Evolutionary conservation across 2,113 vertebrate species (phyloP).

Genomic region (Cryptotis parvus): DNA sequence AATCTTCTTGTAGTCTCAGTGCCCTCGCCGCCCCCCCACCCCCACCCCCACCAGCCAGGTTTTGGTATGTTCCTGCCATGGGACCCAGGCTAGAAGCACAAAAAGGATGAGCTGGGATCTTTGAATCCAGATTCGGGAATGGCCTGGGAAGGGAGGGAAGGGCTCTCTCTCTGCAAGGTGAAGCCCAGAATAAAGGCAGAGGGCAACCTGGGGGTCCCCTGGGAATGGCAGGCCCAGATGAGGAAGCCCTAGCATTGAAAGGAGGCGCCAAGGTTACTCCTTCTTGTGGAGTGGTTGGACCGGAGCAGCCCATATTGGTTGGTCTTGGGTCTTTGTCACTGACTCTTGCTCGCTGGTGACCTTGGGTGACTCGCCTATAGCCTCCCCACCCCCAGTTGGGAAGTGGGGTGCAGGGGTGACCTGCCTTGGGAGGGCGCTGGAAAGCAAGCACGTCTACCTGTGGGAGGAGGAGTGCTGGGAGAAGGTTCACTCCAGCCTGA

Average conservation of each 20-base stretch:
- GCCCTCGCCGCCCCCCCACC: slow-evolving; percentile 44
- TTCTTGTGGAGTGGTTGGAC: not conserved
- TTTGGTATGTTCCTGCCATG: slow-evolving; percentile 74
- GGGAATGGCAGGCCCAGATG: slow-evolving; percentile 1
- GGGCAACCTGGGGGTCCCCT: not conserved
- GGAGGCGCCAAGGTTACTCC: slow-evolving; percentile 33
- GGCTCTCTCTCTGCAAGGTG: slow-evolving; percentile 35
- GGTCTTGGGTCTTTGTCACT: slow-evolving; percentile 36
- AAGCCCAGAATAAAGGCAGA: slow-evolving; percentile 40
- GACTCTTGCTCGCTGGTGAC: slow-evolving; percentile 60
- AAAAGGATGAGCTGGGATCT: slow-evolving; percentile 64
- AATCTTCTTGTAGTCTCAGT: not conserved
- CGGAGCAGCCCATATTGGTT: not conserved
- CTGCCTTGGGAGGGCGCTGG: not conserved
- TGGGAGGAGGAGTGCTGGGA: not conserved
- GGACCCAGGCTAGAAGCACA: slow-evolving; percentile 70
- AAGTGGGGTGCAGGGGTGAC: not conserved
- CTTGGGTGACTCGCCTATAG: slow-evolving; percentile 59
- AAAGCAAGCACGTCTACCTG: slow-evolving; percentile 24
- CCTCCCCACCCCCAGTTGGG: slow-evolving; percentile 10
- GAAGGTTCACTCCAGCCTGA: not conserved
- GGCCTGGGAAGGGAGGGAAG: slow-evolving; percentile 13
- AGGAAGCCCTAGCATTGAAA: not conserved
- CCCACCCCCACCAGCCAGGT: too few species aligned
- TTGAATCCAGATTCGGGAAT: slow-evolving; percentile 57